These are phyloP conservation scores for Notothenia rossii DNA, from an alignment of 2,113 vertebrate species.

Conservation along the genomic window DNA sequence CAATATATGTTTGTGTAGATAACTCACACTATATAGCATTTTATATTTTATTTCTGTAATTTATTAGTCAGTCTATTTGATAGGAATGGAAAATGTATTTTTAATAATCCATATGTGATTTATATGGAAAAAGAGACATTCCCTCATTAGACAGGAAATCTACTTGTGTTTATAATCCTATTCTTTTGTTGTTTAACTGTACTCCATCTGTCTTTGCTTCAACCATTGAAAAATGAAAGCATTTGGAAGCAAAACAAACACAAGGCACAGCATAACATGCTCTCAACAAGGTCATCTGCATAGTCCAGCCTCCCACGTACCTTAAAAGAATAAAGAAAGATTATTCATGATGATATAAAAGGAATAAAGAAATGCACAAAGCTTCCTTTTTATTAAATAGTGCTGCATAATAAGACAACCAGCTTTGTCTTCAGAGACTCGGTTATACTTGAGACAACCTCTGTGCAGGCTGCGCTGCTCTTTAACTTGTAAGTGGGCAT, in stretches of 20 bases:
- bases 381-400: not conserved
- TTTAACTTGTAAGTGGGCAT: not conserved
- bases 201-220: not conserved
- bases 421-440: not conserved
- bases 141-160: slow-evolving; percentile 14
- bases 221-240: not conserved
- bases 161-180: slow-evolving; percentile 11
- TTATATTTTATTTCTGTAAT: not conserved
- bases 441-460: not conserved
- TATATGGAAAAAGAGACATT: slow-evolving; percentile 1
- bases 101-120: not conserved
- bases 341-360: not conserved
- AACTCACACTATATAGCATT: not conserved
- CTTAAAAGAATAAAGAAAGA: not conserved
- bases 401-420: slow-evolving; percentile 1
- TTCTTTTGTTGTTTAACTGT: not conserved
- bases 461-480: not conserved
- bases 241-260: slow-evolving; percentile 8
- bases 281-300: not conserved
- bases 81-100: not conserved
- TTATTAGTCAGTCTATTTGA: not conserved
- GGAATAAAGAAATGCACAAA: not conserved
- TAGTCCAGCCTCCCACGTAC: not conserved
- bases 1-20: not conserved
- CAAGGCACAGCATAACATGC: not conserved